A percentile compares a stretch with the other conserved stretches of the same genome.
Conservation (phyloP, 2,113 vertebrate genomes). For the Microtus oregoni region DNA sequence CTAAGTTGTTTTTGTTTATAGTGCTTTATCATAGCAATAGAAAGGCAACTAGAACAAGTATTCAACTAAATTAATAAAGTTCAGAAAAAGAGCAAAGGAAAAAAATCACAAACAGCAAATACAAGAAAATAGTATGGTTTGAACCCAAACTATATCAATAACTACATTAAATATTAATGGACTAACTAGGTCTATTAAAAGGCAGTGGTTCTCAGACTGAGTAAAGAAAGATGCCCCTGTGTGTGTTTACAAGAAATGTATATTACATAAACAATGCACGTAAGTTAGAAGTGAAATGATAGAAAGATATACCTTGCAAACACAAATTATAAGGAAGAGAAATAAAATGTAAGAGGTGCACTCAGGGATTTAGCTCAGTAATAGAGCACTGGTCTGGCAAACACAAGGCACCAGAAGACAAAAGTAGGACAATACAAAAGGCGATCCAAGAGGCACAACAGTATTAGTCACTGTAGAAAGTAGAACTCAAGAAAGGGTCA, state of each 20-base stretch:
- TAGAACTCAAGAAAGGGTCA: neutral
- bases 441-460: neutral
- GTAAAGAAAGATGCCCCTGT: neutral
- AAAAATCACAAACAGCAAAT: neutral
- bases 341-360: neutral
- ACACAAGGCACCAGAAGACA: neutral
- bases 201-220: neutral
- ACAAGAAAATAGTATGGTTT: neutral
- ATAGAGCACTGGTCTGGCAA: neutral
- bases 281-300: neutral
- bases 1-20: neutral
- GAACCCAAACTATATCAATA: neutral
- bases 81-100: neutral
- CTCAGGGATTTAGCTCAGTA: neutral
- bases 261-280: neutral
- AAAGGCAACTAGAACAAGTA: neutral
- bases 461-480: neutral
- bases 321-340: neutral
- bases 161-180: neutral
- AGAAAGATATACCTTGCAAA: neutral
- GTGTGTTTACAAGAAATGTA: neutral
- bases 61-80: neutral
- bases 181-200: neutral
- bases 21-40: neutral
- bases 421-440: neutral